A percentile compares a stretch with the other conserved stretches of the same genome.
Evolutionary conservation across 2,797 vertebrate species (phyloP).

Genomic region (Spheniscus humboldti): DNA sequence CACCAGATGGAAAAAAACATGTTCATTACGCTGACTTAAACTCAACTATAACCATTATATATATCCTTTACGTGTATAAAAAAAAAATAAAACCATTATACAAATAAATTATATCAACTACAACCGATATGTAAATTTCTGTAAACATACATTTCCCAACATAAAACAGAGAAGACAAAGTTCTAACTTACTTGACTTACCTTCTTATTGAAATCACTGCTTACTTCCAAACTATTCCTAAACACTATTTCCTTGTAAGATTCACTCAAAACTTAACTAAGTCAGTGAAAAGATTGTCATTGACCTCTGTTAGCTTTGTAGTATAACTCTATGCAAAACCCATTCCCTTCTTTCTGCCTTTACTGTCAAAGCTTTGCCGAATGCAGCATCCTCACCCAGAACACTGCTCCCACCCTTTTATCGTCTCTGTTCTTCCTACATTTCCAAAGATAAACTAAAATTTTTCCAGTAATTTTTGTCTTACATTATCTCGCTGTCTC

Average conservation of each 20-base stretch:
- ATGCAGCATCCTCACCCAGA: background rate
- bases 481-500: background rate
- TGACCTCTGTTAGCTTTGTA: background rate
- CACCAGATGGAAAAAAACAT: background rate
- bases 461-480: background rate
- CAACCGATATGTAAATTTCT: fast-evolving
- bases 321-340: background rate
- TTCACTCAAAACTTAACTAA: background rate
- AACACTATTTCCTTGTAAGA: background rate
- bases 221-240: background rate
- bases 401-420: background rate
- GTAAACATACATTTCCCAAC: background rate
- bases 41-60: background rate
- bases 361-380: background rate
- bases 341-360: background rate
- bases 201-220: background rate
- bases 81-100: background rate
- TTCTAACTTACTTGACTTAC: background rate
- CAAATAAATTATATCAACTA: background rate
- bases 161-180: background rate
- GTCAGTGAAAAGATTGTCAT: background rate
- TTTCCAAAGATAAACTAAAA: background rate
- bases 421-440: background rate
- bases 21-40: background rate
- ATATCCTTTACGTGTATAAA: background rate